phyloP scores from a whole-genome alignment of 2,888 invertebrate genomes.

The Nezara viridula region DNA sequence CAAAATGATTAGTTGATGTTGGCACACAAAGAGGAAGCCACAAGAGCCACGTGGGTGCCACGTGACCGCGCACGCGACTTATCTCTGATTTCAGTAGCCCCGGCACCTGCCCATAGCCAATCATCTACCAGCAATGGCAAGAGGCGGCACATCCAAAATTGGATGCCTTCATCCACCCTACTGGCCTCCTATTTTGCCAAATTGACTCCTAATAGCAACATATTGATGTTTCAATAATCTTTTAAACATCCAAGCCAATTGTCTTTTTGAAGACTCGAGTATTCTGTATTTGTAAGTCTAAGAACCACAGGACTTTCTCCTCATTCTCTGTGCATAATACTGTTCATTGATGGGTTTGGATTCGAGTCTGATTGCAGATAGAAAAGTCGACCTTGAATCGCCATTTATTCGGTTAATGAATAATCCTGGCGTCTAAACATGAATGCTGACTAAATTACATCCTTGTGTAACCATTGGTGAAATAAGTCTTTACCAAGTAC shows the following conservation, averaged over 20 bases:
- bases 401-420: too few relatives aligned
- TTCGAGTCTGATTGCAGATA: too few relatives aligned
- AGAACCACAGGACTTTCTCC: too few relatives aligned
- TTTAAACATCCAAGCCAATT: neutral
- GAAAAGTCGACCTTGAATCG: too few relatives aligned
- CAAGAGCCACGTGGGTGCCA: slow-evolving; percentile 44
- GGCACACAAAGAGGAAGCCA: slow-evolving; percentile 55
- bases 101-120: slow-evolving; percentile 59
- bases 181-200: neutral
- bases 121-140: neutral
- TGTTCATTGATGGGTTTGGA: too few relatives aligned
- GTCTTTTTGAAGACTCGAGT: too few relatives aligned
- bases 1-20: slow-evolving; percentile 53
- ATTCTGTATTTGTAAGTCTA: too few relatives aligned
- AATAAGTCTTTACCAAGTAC: too few relatives aligned
- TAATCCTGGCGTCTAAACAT: too few relatives aligned
- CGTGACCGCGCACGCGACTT: slow-evolving; percentile 55
- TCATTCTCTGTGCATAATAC: too few relatives aligned
- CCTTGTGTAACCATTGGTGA: too few relatives aligned
- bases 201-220: neutral
- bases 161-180: neutral
- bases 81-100: slow-evolving; percentile 52
- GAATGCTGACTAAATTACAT: too few relatives aligned
- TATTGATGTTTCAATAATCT: neutral
- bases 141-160: neutral